Evolutionary conservation across 2,113 vertebrate genomes (phyloP), one percentile per base, ranked within the genome.

Genomic region (Desmodus rotundus): DNA sequence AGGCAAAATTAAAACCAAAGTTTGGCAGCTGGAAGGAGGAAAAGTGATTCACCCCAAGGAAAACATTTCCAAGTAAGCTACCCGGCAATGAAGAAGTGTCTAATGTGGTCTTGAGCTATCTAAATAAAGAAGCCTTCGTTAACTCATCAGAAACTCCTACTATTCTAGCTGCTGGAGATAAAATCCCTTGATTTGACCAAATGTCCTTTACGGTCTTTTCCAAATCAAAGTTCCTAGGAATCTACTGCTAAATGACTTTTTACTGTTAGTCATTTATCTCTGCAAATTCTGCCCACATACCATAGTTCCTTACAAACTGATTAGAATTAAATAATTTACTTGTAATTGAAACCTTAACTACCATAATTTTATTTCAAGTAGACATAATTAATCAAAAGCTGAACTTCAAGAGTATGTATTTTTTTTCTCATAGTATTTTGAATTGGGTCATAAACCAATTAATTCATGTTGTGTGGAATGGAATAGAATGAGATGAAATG

Each of bases 281-380:
- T 82, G 47, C n/a, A 63, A 65, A 74, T 82, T 92, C 85, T 94
- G 19, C 91, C 94, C 85, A 91, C 77, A 7, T 36, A 50, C 65
- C 81, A 78, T 45, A 96, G 92, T 96, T 96, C 11, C 54, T 86
- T 77, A 12, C 72, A 74, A 95, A 94, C 87, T 97, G 76, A 92
- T 97, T 92, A 95, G 70, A 92, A 77, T 90, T 96, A 80, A 96
- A 89, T 41, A 92, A 87, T 95, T 89, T 76, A 90, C 96, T 97
- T 93, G 41, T 47, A 96, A 91, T 82, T 61, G 54, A 96, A 94
- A 92, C 12, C 36, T 87, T 85, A 84, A 83, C 36, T 92, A 90
- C 16, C 36, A 85, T 72, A 16, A 86, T 81, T 95, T 93, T 84
- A 61, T 95, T 86, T 96, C 83, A 90, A 92, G 56, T 68, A 56